phyloP scores from a whole-genome alignment of 2,113 vertebrate species.

The Agapornis roseicollis region DNA sequence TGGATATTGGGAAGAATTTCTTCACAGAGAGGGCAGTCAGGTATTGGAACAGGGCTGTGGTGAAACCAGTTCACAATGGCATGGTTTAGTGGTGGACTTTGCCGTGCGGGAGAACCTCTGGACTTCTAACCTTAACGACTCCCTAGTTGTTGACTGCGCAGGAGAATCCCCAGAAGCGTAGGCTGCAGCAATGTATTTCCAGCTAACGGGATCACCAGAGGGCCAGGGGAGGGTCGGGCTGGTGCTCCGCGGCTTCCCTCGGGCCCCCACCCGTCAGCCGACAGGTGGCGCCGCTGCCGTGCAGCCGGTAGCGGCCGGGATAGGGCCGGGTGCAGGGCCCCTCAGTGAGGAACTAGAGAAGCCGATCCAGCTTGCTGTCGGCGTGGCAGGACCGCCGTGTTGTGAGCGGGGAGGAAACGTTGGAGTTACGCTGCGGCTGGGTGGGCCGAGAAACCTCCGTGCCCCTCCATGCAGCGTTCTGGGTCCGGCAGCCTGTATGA shows the following conservation, averaged over 20 bases:
- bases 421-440: neutral
- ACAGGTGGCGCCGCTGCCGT: neutral
- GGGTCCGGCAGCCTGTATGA: neutral
- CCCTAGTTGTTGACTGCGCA: neutral
- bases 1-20: neutral
- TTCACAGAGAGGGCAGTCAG: neutral
- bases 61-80: neutral
- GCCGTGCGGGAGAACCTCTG: neutral
- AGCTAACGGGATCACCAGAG: accelerated
- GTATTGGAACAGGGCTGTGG: neutral
- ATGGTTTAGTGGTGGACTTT: neutral
- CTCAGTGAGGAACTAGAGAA: neutral
- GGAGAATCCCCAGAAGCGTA: accelerated
- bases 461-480: neutral
- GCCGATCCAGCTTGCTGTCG: neutral
- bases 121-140: neutral
- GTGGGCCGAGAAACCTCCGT: too few species aligned
- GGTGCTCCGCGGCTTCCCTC: accelerated
- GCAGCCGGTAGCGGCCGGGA: too few species aligned
- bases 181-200: accelerated
- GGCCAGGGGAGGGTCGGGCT: accelerated
- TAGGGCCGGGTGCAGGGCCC: too few species aligned
- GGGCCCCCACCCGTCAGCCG: neutral
- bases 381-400: neutral
- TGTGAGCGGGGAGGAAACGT: neutral